Conservation (phyloP, 2,888 invertebrate genomes). For the Chymomyza caudatula region DNA sequence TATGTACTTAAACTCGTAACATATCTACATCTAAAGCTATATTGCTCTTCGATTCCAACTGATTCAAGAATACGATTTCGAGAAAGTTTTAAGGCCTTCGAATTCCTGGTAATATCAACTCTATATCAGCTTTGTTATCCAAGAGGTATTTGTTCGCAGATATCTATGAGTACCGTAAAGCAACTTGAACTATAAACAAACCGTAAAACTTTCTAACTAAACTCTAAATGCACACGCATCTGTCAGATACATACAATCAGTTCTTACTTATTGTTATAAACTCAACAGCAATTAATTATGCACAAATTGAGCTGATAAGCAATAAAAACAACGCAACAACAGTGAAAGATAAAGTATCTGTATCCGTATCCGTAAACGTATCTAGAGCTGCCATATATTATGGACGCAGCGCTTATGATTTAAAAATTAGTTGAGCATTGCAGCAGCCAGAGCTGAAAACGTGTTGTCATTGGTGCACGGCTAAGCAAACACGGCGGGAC, state of each 20-base stretch:
- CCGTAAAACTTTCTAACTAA: background rate
- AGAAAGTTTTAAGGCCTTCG: too few species aligned
- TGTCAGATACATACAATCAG: slow-evolving; percentile 29
- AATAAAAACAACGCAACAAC: slow-evolving; percentile 31
- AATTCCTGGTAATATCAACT: too few species aligned
- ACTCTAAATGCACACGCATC: slow-evolving; percentile 33
- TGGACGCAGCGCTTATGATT: background rate
- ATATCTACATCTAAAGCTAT: too few species aligned
- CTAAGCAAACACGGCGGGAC: slow-evolving; percentile 49
- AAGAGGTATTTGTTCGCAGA: too few species aligned
- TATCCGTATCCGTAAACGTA: slow-evolving; percentile 27
- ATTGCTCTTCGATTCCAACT: too few species aligned
- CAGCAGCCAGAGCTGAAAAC: slow-evolving; percentile 33
- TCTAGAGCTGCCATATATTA: background rate
- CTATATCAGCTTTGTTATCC: too few species aligned
- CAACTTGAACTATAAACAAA: background rate
- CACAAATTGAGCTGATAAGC: slow-evolving; percentile 32
- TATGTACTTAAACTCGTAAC: too few species aligned
- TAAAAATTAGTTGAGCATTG: slow-evolving; percentile 23
- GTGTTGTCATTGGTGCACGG: slow-evolving; percentile 57
- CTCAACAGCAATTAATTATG: slow-evolving; percentile 36
- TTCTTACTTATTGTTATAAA: slow-evolving; percentile 11
- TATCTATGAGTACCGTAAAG: background rate
- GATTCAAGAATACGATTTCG: too few species aligned
- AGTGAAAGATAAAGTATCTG: slow-evolving; percentile 6